Conservation (phyloP, 2,888 invertebrate species). For the Drosophila greeni region DNA sequence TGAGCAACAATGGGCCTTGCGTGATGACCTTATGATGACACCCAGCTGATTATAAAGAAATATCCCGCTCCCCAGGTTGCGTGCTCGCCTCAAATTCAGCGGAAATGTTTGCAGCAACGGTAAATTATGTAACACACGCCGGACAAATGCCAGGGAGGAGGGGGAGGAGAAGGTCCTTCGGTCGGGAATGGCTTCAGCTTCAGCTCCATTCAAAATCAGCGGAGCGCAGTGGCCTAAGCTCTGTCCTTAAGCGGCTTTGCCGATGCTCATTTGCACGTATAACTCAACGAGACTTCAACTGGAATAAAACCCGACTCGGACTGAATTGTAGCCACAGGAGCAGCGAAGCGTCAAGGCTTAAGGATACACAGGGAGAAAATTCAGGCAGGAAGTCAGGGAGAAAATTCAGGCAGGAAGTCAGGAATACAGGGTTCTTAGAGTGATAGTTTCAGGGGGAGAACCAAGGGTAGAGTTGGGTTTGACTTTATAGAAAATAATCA, state of each 20-base stretch:
- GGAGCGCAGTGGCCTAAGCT: slow-evolving; percentile 66
- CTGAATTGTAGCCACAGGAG: slow-evolving; percentile 20
- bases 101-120: slow-evolving; percentile 69
- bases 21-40: slow-evolving; percentile 78
- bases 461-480: neutral
- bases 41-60: slow-evolving; percentile 70
- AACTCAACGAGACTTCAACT: slow-evolving; percentile 19
- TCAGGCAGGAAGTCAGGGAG: slow-evolving; percentile 1
- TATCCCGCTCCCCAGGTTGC: slow-evolving; percentile 45
- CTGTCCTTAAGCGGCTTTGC: slow-evolving; percentile 65
- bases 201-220: slow-evolving; percentile 61
- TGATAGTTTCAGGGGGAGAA: neutral
- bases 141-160: slow-evolving; percentile 35
- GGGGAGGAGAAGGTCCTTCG: slow-evolving; percentile 50
- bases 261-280: slow-evolving; percentile 68
- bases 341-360: slow-evolving; percentile 70
- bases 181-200: slow-evolving; percentile 35
- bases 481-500: neutral
- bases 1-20: slow-evolving; percentile 45
- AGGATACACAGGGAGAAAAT: slow-evolving; percentile 12
- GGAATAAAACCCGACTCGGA: slow-evolving; percentile 19
- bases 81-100: slow-evolving; percentile 65
- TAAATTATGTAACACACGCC: slow-evolving; percentile 66
- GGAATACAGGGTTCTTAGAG: neutral
- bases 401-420: neutral